A percentile compares a stretch with the other conserved stretches of the same genome.
Conservation (phyloP, 2,113 vertebrate species). For the Desmodus rotundus region DNA sequence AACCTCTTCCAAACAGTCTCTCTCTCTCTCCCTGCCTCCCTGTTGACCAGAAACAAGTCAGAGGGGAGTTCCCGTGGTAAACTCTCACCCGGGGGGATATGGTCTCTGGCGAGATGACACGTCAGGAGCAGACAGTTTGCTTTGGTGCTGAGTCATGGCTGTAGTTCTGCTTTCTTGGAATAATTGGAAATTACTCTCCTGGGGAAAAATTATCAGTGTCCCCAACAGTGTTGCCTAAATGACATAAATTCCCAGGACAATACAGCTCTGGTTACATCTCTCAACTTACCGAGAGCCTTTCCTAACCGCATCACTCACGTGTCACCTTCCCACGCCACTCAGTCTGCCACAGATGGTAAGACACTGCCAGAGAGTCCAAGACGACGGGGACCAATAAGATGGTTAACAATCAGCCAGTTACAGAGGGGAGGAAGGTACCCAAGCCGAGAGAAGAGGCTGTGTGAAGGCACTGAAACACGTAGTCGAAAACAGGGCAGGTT, state of each 20-base stretch:
- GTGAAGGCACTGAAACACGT: not conserved
- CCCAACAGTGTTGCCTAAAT: not conserved
- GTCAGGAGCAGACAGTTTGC: not conserved
- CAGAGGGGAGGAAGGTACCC: not conserved
- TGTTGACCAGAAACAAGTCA: constrained; percentile 32
- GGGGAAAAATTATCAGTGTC: not conserved
- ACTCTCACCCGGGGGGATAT: not conserved
- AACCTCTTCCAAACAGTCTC: constrained; percentile 26
- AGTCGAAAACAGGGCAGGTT: not conserved
- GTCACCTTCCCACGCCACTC: not conserved
- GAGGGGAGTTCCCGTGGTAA: constrained; percentile 26
- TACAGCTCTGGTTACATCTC: not conserved
- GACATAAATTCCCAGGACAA: not conserved
- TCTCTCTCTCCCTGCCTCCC: not conserved
- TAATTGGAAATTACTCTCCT: not conserved
- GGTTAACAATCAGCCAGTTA: not conserved
- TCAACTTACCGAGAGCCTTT: not conserved
- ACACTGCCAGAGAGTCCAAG: not conserved
- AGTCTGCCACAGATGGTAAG: not conserved
- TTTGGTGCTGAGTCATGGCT: constrained; percentile 60
- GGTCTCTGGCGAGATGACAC: not conserved
- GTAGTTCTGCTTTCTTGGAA: constrained; percentile 24
- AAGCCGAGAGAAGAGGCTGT: not conserved
- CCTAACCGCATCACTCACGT: not conserved
- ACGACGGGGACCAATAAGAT: fast-evolving